A percentile compares a stretch with the other conserved stretches of the same genome.
Evolutionary conservation across 2,113 vertebrate genomes (phyloP).

Genomic region (Heliornis fulica): DNA sequence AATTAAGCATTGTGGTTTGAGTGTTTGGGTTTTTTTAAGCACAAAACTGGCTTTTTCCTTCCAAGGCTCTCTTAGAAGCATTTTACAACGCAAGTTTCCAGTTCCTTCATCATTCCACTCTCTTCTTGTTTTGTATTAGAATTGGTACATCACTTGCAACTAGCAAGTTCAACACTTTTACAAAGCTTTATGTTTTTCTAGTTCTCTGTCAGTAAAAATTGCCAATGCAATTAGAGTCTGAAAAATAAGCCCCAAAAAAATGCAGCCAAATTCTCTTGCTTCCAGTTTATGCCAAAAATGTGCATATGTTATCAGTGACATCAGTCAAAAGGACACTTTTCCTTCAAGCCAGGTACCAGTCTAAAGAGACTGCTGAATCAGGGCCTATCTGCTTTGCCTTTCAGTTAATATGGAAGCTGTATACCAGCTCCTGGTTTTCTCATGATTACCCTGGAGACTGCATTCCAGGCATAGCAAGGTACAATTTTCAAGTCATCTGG

Average conservation of each 20-base stretch:
- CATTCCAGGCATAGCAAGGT: conserved; percentile 3
- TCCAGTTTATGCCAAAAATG: background rate
- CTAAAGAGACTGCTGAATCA: background rate
- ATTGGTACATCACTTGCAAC: background rate
- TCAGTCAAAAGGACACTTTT: background rate
- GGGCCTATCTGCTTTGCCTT: background rate
- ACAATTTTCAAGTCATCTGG: conserved; percentile 6
- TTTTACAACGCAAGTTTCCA: background rate
- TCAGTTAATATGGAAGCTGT: background rate
- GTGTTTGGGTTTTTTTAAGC: accelerated
- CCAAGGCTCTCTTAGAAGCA: background rate
- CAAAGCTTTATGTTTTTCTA: background rate
- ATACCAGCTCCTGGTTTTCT: background rate
- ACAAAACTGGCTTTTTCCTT: background rate
- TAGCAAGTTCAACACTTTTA: background rate
- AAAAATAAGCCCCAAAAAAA: background rate
- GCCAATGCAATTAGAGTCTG: background rate
- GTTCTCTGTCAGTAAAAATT: background rate
- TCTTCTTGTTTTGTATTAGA: background rate
- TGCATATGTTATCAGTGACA: background rate
- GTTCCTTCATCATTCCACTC: background rate
- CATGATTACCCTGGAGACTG: background rate
- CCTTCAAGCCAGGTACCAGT: background rate
- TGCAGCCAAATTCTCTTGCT: background rate
- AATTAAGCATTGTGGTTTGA: too few relatives aligned